Base-by-base conservation (phyloP, 1,140 invertebrate species). In the Eufriesea mexicana region DNA sequence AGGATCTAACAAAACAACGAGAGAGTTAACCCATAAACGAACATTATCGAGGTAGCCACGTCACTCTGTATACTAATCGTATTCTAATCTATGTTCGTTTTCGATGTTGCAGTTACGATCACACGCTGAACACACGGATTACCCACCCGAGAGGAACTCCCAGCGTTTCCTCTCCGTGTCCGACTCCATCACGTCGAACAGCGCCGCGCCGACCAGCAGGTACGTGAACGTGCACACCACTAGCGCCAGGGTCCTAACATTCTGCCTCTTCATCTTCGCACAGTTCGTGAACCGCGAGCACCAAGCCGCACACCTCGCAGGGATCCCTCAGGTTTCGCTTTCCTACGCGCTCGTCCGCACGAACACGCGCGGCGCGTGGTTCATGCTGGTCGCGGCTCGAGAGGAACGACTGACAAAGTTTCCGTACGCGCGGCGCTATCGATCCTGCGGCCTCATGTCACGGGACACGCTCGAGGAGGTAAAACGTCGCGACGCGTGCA, bases 211-310 rank as follows among this genome's bases (percentile, higher is more conserved):
- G 55, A 99, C 97, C 42, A 99, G 96, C 74, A 99, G 96, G 95
- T 99, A 99, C 64, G 99, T 99, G 95, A 99, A 99, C 86, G 99
- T 99, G 95, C 98, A 99, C 92, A 99, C 99, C 92, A 99, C 99
- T 92, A 99, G 96, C 71, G 98, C 99, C 92, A 99, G 95, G 91
- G 99, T 99, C 92, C 99, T 97, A 89, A 99, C 98, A 97, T 99
- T 99, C 96, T 99, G 99, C 95, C 97, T 97, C 96, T 98, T 98
- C 97, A 98, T 98, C 70, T 90, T 93, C 70, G 16, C 67, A 8
- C 25, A n/a, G 28, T 61, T 59, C 45, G 51, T 47, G 57, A 49
- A 28, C 45, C n/a, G 20, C 67, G 18, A 51, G 16, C 61, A 28
- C 35, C 10, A 25, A 66, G 28, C 54, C 54, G 71, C 35, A 49